These are phyloP conservation scores for Entomobrya proxima DNA, from an alignment of 2,888 invertebrate species.

Conservation along the genomic window DNA sequence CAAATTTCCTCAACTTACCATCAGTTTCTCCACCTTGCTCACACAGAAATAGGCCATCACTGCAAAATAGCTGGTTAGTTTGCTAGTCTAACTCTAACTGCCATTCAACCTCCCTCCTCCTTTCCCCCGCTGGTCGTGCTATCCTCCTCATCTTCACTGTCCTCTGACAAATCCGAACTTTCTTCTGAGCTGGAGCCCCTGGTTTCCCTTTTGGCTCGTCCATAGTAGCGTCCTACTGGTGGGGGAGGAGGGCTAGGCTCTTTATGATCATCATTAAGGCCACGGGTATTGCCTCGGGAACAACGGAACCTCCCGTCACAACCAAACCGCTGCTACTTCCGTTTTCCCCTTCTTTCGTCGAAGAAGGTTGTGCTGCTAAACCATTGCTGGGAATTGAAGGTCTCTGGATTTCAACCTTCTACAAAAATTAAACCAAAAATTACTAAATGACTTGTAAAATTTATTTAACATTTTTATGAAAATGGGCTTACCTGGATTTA, in stretches of 20 bases:
- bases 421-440: not conserved
- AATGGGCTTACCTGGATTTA: not conserved
- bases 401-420: slow-evolving; percentile 49
- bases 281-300: not conserved
- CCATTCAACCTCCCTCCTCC: slow-evolving; percentile 24
- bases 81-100: slow-evolving; percentile 11
- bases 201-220: slow-evolving; percentile 10
- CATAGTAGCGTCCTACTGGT: slow-evolving; percentile 75
- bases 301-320: not conserved
- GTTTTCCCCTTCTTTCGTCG: not conserved
- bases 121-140: no score
- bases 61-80: no score
- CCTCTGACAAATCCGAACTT: slow-evolving; percentile 10
- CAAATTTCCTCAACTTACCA: no score
- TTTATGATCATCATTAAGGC: not conserved
- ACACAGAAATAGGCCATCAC: no score
- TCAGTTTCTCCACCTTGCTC: no score
- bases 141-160: slow-evolving; percentile 35
- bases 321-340: not conserved
- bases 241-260: slow-evolving; percentile 46
- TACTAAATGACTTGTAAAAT: not conserved
- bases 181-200: slow-evolving; percentile 39
- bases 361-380: not conserved
- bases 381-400: not conserved
- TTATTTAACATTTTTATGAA: not conserved